Conservation (phyloP, 2,113 vertebrate genomes). For the Seriola aureovittata region DNA sequence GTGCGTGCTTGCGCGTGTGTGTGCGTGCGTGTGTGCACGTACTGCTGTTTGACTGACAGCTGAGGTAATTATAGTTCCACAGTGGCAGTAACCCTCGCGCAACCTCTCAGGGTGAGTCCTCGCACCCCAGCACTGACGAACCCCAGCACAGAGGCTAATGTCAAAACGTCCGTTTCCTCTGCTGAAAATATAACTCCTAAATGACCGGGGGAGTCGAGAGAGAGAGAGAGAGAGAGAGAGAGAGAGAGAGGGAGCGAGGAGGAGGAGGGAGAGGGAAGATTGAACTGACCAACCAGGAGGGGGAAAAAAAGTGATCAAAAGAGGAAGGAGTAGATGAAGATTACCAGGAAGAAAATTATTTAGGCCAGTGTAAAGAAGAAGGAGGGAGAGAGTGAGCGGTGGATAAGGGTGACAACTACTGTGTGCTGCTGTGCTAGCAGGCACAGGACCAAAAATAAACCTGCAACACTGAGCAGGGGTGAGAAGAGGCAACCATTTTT, state of each 20-base stretch:
- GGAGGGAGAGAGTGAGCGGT: neutral
- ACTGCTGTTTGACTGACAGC: conserved; percentile 75
- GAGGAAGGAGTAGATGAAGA: conserved; percentile 34
- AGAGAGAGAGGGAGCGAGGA: no score
- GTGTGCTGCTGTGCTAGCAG: conserved; percentile 51
- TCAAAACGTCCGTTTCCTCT: conserved; percentile 50
- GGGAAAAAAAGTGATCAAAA: conserved; percentile 22
- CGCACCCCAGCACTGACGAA: conserved; percentile 60
- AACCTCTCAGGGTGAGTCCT: conserved; percentile 73
- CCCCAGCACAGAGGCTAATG: conserved; percentile 45
- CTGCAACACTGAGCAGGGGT: conserved; percentile 55
- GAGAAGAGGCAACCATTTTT: conserved; percentile 55
- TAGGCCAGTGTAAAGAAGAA: conserved; percentile 4
- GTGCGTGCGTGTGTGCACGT: neutral
- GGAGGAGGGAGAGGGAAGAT: neutral
- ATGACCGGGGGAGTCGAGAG: conserved; percentile 12
- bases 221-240: neutral
- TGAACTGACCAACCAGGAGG: conserved; percentile 10
- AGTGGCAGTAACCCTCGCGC: conserved; percentile 69
- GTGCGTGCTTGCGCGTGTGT: neutral
- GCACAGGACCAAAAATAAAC: conserved; percentile 72
- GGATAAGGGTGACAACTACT: conserved; percentile 20
- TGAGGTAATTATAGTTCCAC: conserved; percentile 78
- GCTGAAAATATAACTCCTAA: conserved; percentile 59
- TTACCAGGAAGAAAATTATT: conserved; percentile 20